Evolutionary conservation across 2,888 invertebrate species (phyloP).

Genomic region (Strigamia maritima): DNA sequence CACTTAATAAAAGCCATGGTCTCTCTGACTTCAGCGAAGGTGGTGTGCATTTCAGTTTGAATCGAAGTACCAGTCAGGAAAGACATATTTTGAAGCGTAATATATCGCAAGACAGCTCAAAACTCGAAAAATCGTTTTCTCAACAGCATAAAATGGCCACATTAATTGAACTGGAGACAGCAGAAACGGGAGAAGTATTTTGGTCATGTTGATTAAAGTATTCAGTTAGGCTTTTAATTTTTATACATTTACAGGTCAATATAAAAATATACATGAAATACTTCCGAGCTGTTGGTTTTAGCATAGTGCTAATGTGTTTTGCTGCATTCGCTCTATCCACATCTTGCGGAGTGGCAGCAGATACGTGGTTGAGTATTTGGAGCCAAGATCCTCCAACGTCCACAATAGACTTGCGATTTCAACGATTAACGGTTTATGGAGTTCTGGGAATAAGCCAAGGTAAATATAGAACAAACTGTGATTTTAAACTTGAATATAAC

Average conservation of each 20-base stretch:
- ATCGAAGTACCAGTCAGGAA: too few relatives aligned
- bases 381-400: conserved; percentile 40
- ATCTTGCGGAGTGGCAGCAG: conserved; percentile 77
- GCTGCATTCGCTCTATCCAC: conserved; percentile 64
- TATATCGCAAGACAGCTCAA: conserved; percentile 56
- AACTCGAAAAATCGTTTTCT: conserved; percentile 39
- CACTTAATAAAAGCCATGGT: too few relatives aligned
- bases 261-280: conserved; percentile 78
- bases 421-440: conserved; percentile 86
- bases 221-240: too few relatives aligned
- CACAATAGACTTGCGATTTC: conserved; percentile 61
- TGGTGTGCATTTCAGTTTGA: too few relatives aligned
- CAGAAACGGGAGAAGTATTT: conserved; percentile 49
- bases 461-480: too few relatives aligned
- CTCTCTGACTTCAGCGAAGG: too few relatives aligned
- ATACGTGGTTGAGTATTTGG: conserved; percentile 55
- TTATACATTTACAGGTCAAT: conserved; percentile 55
- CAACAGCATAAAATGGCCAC: too few relatives aligned
- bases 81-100: too few relatives aligned
- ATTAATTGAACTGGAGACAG: conserved; percentile 42
- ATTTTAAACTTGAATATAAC: neutral
- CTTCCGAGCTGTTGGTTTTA: conserved; percentile 75
- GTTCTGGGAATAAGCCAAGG: conserved; percentile 77
- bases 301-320: conserved; percentile 68
- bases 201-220: conserved; percentile 57